A percentile compares a stretch with the other conserved stretches of the same genome.
phyloP scores from a whole-genome alignment of 2,113 vertebrate genomes.

The Leucoraja erinaceus region DNA sequence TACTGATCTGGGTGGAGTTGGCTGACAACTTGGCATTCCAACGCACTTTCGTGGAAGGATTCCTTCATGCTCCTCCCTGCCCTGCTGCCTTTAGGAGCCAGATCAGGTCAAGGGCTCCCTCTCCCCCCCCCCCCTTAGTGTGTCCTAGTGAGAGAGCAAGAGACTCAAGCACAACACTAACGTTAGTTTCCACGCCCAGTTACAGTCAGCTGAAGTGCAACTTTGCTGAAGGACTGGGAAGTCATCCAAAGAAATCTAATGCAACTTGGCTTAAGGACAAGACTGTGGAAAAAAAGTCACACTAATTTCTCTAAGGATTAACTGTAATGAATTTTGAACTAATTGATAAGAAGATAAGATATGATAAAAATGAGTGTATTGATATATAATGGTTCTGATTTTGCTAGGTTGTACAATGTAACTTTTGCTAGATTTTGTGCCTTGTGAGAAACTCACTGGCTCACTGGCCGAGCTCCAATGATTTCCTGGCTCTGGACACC shows the following conservation, averaged over 20 bases:
- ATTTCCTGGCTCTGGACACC: too few species aligned
- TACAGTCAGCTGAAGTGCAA: neutral
- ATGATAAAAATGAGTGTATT: too few species aligned
- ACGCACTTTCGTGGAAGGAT: neutral
- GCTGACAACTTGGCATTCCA: neutral
- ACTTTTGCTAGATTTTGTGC: too few species aligned
- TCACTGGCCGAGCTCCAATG: too few species aligned
- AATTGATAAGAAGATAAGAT: too few species aligned
- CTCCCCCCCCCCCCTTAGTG: too few species aligned
- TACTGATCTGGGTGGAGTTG: neutral
- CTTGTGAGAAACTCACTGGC: too few species aligned
- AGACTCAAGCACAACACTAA: too few species aligned
- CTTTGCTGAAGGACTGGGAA: neutral
- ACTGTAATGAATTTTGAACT: too few species aligned
- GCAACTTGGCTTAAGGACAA: neutral
- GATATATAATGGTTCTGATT: too few species aligned
- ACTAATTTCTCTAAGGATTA: too few species aligned
- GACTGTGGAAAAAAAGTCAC: neutral
- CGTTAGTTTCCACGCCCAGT: neutral
- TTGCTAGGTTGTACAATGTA: too few species aligned
- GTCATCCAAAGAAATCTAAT: neutral
- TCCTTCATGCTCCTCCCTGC: neutral
- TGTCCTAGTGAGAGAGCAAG: neutral
- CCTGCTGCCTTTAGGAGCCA: neutral
- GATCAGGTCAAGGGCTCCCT: neutral